Evolutionary conservation across 2,113 vertebrate species (phyloP), one percentile per base, ranked within the genome.

Genomic region (Alces alces): DNA sequence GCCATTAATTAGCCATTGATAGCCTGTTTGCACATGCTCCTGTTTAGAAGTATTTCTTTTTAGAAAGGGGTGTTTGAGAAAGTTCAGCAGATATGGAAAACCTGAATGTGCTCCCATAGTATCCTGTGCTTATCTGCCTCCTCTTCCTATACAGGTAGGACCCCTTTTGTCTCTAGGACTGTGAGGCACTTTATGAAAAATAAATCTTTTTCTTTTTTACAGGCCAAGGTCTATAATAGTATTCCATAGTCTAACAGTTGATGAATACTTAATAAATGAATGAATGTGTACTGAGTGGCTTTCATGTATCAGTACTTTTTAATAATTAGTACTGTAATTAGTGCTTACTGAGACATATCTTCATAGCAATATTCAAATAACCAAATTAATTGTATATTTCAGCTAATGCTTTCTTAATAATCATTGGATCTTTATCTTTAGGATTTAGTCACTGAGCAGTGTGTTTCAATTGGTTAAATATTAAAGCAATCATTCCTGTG

Each of bases 1-100:
- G 97, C 96, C 91, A 23, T 90, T 83, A 89, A 88, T 73, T 95
- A 95, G 97, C 96, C 91, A 23, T 82, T 86, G 73, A 78, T 97
- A 96, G 97, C 85, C 95, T 86, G 55, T 83, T 95, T 97, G 94
- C 95, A 93, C 91, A 73, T 96, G 91, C 96, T 97, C 86, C 97
- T 98, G 97, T 98, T 98, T 94, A 98, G 97, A 97, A 98, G 96
- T 98, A 98, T 98, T 98, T 98, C 97, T 97, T 98, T 98, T 97
- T 98, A 98, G 97, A 98, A 98, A 97, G 98, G 97, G 96, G 93
- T 98, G 97, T 98, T 98, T 98, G 97, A 98, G 93, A 98, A 97
- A 98, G 95, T 97, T 97, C 97, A 97, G 5, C 97, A 98, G 94
- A 96, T 98, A 97, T 96, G 97, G 97, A 98, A 96, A 98, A 91